Evolutionary conservation across 2,797 vertebrate genomes (phyloP).

Genomic region (Bradypodion pumilum): DNA sequence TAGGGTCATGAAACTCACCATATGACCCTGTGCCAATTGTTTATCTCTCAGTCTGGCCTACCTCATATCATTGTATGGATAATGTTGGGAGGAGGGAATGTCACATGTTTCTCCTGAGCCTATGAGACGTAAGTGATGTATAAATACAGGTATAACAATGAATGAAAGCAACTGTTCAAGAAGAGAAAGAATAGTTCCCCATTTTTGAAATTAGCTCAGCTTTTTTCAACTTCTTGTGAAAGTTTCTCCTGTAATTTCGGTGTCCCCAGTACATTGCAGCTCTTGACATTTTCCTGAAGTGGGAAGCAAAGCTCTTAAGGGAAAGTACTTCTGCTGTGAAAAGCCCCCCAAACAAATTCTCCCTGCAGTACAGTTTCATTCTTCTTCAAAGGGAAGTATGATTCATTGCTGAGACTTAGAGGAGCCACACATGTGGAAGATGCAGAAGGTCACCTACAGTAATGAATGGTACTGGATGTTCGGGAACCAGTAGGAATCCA

Average conservation of each 20-base stretch:
- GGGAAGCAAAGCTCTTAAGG: background rate
- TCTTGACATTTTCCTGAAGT: background rate
- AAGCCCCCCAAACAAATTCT: background rate
- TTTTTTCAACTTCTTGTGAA: background rate
- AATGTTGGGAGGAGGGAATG: too few species aligned
- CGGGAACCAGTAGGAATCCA: slow-evolving; percentile 25
- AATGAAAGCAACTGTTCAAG: background rate
- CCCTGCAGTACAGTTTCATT: background rate
- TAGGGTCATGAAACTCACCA: too few species aligned
- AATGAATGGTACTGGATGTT: slow-evolving; percentile 32
- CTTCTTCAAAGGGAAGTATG: background rate
- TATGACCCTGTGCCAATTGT: too few species aligned
- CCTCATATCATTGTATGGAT: too few species aligned
- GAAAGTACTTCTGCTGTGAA: background rate
- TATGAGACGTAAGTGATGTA: too few species aligned
- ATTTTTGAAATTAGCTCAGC: background rate
- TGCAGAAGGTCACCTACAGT: slow-evolving; percentile 31
- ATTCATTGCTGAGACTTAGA: slow-evolving; percentile 18
- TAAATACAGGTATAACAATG: background rate
- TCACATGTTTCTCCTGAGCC: too few species aligned
- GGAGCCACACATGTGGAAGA: slow-evolving; percentile 21
- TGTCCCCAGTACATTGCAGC: background rate
- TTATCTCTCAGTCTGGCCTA: too few species aligned
- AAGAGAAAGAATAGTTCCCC: background rate
- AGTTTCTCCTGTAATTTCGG: background rate